Base-by-base conservation (phyloP, 2,888 invertebrate genomes). In the Resseliella maxima region DNA sequence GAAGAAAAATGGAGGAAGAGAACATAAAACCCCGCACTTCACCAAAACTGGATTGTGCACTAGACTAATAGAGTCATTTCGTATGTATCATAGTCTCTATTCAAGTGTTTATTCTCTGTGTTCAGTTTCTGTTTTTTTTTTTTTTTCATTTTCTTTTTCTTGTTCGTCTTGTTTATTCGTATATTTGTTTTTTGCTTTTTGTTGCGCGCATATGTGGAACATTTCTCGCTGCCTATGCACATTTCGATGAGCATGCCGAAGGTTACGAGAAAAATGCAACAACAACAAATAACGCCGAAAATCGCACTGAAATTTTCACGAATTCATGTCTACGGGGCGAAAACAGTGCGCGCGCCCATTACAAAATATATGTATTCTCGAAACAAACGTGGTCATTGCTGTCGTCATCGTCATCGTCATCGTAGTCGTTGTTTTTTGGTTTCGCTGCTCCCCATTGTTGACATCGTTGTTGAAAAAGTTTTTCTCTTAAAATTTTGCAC, bases 21-120 rank as follows among this genome's bases (percentile, higher is more conserved):
- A n/a, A 8, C 50, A 18, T 2, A 8, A 50, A 8, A 18, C 59
- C 24, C 15, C n/a, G 50, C 15, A 24, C 24, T 2, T 59, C 18
- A 50, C 46, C 46, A 50, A 59, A 59, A n/a, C 24, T 72, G 72
- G 15, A 72, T 72, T 35, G 72, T 72, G n/a, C 31, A 0, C 31
- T 72, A 18, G 31, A 15, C 72, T 72, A 72, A 72, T 72, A 72
- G 72, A 72, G 72, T 72, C 72, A 72, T 72, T 72, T 72, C 3
- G 72, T 72, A 72, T 72, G 72, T 72, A 72, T 72, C 72, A 72
- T 35, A 59, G 59, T 24, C 24, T 3, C 1, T 59, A 5, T 27
- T 31, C 72, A 15, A 72, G 31, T 72, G 31, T 31, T 72, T 31
- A 72, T 72, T 72, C 72, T 72, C n/a, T n/a, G n/a, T n/a, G n/a